Percentiles rank a stretch among this genome's conserved stretches.
Evolutionary conservation across 2,888 invertebrate genomes (phyloP).

Genomic region (Sthenelais limicola): DNA sequence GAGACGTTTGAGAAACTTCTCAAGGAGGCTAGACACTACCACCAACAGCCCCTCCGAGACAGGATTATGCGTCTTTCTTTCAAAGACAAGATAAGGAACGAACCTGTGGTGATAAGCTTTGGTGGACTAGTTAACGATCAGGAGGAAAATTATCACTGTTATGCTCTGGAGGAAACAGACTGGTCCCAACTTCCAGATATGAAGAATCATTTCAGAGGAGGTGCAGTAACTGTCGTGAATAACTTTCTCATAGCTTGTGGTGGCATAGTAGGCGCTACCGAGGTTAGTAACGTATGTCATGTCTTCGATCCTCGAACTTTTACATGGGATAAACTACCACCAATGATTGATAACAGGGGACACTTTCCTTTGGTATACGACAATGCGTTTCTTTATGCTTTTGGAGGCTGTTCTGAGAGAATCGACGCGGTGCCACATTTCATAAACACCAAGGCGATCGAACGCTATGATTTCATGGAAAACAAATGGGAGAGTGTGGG

Average conservation of each 20-base stretch:
- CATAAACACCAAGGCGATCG: conserved; percentile 17
- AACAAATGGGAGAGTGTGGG: conserved; percentile 17
- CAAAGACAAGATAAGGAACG: conserved; percentile 19
- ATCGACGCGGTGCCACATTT: neutral
- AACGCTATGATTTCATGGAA: conserved; percentile 3
- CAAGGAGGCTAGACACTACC: neutral
- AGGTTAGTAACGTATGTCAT: conserved; percentile 6
- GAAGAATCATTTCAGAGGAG: conserved; percentile 8
- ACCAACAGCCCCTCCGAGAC: neutral
- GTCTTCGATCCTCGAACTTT: conserved; percentile 22
- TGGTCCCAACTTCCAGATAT: conserved; percentile 24
- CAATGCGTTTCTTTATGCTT: neutral
- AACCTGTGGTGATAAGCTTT: conserved; percentile 19
- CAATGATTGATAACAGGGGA: neutral
- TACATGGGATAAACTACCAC: conserved; percentile 1
- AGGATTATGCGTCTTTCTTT: conserved; percentile 9
- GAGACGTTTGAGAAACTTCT: conserved; percentile 7
- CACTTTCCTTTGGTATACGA: conserved; percentile 18
- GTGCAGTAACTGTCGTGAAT: conserved; percentile 10
- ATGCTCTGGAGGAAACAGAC: conserved; percentile 23
- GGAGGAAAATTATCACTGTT: conserved; percentile 5
- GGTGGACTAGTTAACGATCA: conserved; percentile 15
- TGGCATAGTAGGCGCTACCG: neutral
- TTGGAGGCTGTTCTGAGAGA: conserved; percentile 21
- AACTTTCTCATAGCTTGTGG: conserved; percentile 23